Evolutionary conservation across 2,888 invertebrate species (phyloP), one percentile per base, ranked within the genome.

Genomic region (Tiphia femorata): DNA sequence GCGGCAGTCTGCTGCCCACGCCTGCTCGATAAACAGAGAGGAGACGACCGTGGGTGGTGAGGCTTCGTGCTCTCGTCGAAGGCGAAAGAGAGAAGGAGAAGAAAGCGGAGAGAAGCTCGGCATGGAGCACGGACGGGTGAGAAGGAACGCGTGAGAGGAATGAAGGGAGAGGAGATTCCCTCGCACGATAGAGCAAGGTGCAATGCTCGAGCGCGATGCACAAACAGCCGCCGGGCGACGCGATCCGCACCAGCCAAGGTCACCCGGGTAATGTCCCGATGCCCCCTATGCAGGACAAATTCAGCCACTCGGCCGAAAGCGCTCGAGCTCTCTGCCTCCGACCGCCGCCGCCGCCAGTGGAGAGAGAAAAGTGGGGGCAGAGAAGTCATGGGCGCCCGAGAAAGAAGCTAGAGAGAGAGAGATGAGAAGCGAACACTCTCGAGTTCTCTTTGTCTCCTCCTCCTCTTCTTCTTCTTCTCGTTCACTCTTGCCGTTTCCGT

Each of bases 221-320:
- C 81, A 81, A 81, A 82, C 81, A 81, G 68, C 67, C 37, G 68
- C 59, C 66, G 68, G 62, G 60, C 69, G 69, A 70, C 66, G 70
- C 64, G 57, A 49, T 72, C 67, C 73, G 68, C 70, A 67, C 71
- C 77, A 78, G 74, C 81, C 81, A 82, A 82, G 82, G 82, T 82
- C 82, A 81, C 75, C 79, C 82, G 82, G 82, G 81, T 81, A 82
- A 82, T 80, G 82, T 81, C 79, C 82, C 82, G 81, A 82, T 82
- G 82, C 81, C 82, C 82, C 81, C 81, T 82, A 81, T 78, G 77
- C 80, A 79, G 80, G 81, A 80, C 80, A 77, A 80, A 79, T 80
- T 80, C 78, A 68, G 65, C 73, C 66, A 62, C 68, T 73, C 73
- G 68, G 66, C 60, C 65, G 67, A 66, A 66, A 69, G 47, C 61